These are phyloP conservation scores for Linurgus olivaceus DNA, from an alignment of 2,797 vertebrate genomes.

Conservation along the genomic window DNA sequence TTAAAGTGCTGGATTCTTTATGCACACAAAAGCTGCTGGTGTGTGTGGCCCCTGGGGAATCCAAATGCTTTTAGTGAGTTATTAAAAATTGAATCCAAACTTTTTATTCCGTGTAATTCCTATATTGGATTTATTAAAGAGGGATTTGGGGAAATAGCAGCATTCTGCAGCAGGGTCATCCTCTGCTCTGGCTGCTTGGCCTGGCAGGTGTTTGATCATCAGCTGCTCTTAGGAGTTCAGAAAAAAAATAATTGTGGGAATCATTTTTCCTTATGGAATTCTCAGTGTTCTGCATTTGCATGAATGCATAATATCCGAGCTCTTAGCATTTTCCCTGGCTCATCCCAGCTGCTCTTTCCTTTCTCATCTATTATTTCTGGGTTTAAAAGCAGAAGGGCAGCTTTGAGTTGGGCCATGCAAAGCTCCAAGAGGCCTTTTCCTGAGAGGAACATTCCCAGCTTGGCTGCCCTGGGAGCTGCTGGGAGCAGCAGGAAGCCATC, in stretches of 20 bases:
- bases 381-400: not conserved
- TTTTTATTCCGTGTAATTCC: slow-evolving; percentile 58
- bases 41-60: not conserved
- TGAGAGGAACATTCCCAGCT: not conserved
- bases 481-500: not conserved
- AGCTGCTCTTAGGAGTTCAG: not conserved
- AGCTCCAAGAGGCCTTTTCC: not conserved
- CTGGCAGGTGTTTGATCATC: not conserved
- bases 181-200: not conserved
- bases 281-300: not conserved
- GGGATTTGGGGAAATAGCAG: slow-evolving; percentile 25
- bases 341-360: not conserved
- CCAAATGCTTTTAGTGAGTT: slow-evolving; percentile 61
- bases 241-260: not conserved
- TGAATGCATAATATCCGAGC: not conserved
- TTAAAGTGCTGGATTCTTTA: not conserved
- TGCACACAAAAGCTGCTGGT: not conserved
- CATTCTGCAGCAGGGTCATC: not conserved
- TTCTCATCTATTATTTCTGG: not conserved
- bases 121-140: slow-evolving; percentile 49
- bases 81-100: slow-evolving; percentile 72
- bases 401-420: not conserved
- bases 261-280: not conserved
- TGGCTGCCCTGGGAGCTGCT: not conserved
- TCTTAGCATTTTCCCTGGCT: not conserved